Percentiles rank a stretch among this genome's conserved stretches.
These are phyloP conservation scores for Parapristionchus giblindavisi DNA, from an alignment of 2,888 invertebrate genomes.

Conservation along the genomic window DNA sequence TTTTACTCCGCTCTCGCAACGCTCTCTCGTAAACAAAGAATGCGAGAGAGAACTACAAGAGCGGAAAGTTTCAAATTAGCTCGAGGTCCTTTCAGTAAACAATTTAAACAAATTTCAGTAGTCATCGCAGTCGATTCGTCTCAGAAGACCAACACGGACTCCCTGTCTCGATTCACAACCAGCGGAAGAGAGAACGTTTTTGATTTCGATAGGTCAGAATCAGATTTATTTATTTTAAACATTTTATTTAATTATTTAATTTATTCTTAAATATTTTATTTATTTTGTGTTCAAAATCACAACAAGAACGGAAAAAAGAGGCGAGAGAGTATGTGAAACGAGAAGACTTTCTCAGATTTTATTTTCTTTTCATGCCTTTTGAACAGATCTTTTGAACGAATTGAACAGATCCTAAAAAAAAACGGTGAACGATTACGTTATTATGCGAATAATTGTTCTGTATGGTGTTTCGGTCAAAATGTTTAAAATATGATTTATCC, in stretches of 20 bases:
- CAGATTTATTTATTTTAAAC: background rate
- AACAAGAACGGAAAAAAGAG: background rate
- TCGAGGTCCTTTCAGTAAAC: too few relatives aligned
- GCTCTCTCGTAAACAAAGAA: too few relatives aligned
- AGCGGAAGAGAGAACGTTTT: constrained; percentile 50
- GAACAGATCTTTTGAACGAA: background rate
- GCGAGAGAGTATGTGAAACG: too few relatives aligned
- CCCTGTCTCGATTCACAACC: constrained; percentile 40
- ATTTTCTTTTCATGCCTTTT: background rate
- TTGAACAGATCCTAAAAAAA: background rate
- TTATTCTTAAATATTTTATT: background rate
- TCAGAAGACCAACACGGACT: constrained; percentile 31
- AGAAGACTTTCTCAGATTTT: too few relatives aligned
- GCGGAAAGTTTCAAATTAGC: too few relatives aligned
- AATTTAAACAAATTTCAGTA: constrained; percentile 17
- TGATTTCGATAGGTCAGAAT: constrained; percentile 44
- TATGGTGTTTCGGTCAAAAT: too few relatives aligned
- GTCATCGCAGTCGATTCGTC: constrained; percentile 46
- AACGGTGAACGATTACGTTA: background rate
- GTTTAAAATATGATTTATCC: too few relatives aligned
- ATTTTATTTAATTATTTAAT: background rate
- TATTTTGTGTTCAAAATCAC: background rate
- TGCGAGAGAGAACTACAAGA: too few relatives aligned
- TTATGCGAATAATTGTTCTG: too few relatives aligned
- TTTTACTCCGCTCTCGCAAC: too few relatives aligned